A percentile compares a stretch with the other conserved stretches of the same genome.
These are phyloP conservation scores for Verasper variegatus DNA, from an alignment of 2,113 vertebrate genomes.

Conservation along the genomic window DNA sequence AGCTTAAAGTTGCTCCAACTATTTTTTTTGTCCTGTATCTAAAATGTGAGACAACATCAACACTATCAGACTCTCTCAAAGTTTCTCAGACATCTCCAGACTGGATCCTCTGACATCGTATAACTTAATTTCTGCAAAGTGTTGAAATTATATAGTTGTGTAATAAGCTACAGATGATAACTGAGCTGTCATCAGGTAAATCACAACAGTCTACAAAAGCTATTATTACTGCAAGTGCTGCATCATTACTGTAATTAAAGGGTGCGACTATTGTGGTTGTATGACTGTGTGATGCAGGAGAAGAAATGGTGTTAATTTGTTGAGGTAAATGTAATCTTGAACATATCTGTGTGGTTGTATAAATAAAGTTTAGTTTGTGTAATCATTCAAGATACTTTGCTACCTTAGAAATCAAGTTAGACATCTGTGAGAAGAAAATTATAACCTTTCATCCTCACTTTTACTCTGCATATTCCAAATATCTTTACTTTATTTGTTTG, in stretches of 20 bases:
- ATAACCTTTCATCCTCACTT: not conserved
- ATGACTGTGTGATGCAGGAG: not conserved
- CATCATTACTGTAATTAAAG: conserved; percentile 8
- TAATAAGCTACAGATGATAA: not conserved
- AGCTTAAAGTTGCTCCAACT: too few relatives aligned
- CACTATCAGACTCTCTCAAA: too few relatives aligned
- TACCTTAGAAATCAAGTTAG: too few relatives aligned
- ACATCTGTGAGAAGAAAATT: not conserved
- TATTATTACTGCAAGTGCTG: not conserved
- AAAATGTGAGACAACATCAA: too few relatives aligned
- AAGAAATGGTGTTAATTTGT: not conserved
- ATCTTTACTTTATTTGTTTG: too few relatives aligned
- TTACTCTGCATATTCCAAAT: too few relatives aligned
- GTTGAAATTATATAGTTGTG: too few relatives aligned
- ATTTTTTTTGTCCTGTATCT: too few relatives aligned
- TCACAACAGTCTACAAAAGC: not conserved
- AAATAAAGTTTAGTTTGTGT: not conserved
- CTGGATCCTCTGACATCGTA: too few relatives aligned
- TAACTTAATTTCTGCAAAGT: too few relatives aligned
- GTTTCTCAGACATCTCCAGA: too few relatives aligned
- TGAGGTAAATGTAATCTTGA: not conserved
- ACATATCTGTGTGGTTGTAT: not conserved
- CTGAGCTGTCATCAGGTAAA: not conserved
- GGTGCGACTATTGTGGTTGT: not conserved
- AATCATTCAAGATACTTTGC: not conserved